Evolutionary conservation across 2,888 invertebrate genomes (phyloP), one percentile per base, ranked within the genome.

Genomic region (Anoplius nigerrimus): DNA sequence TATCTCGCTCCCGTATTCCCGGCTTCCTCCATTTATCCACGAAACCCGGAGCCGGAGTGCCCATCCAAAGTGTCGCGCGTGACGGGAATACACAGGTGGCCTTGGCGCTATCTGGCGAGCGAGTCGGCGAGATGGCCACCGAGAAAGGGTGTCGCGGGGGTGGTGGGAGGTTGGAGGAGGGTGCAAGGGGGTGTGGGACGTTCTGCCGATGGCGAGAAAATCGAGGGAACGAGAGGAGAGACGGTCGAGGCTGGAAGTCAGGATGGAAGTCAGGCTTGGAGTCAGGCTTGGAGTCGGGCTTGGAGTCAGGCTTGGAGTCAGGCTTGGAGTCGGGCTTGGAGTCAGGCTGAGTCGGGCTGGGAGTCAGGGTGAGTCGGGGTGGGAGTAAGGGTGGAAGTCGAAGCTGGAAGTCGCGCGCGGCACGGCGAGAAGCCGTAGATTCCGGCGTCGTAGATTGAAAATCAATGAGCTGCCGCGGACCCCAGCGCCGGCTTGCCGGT

Each of bases 401-500:
- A n/a, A n/a, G n/a, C n/a, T n/a, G n/a, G n/a, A n/a, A 34, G 34
- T 34, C 34, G 34, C 34, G 42, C 5, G 18, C 34, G 55, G 20
- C 15, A 15, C 16, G 42, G 11, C 16, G 42, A 16, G 34, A 55
- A 53, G 53, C 22, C 24, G 55, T 34, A 34, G 55, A 34, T 13
- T 55, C 42, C 55, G 18, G 5, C 55, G 55, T 55, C 20, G 27
- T 78, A 71, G 80, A 83, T 82, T 81, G 82, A 81, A 83, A 83
- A 82, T 82, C 82, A 82, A 82, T 82, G 82, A 80, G 75, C 76
- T 79, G 75, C 67, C 24, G 24, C 24, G 34, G 34, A 6, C 34
- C 34, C 70, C 75, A 78, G 80, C 74, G 75, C 63, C 71, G 75
- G 55, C 69, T 34, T 34, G 34, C 34, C 34, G 75, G 74, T 79